phyloP scores from a whole-genome alignment of 1,140 invertebrate species.

The Rhagoletis zephyria region DNA sequence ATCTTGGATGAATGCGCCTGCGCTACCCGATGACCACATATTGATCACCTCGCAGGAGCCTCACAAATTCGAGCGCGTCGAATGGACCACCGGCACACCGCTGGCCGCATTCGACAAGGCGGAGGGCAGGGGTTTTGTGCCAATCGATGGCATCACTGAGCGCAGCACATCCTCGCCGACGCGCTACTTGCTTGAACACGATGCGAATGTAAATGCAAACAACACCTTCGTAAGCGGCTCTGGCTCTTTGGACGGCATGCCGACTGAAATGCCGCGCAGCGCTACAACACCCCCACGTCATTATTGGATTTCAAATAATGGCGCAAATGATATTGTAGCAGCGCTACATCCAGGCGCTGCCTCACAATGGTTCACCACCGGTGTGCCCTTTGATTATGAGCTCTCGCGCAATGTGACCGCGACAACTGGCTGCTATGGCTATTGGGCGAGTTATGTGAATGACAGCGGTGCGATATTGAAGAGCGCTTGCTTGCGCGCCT shows the following conservation, averaged over 20 bases:
- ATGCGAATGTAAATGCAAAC: background rate
- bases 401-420: slow-evolving; percentile 63
- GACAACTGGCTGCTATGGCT: slow-evolving; percentile 66
- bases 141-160: slow-evolving; percentile 3
- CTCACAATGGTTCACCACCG: slow-evolving; percentile 68
- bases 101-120: slow-evolving; percentile 61
- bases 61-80: slow-evolving; percentile 61
- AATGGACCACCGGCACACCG: slow-evolving; percentile 59
- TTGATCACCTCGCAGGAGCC: slow-evolving; percentile 65
- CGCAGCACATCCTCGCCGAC: background rate
- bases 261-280: background rate
- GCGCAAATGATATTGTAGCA: slow-evolving; percentile 63
- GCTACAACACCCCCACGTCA: slow-evolving; percentile 4
- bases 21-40: slow-evolving; percentile 61
- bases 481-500: slow-evolving; percentile 74
- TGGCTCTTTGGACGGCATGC: background rate
- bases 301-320: slow-evolving; percentile 67
- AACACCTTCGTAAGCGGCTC: background rate
- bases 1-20: slow-evolving; percentile 69
- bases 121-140: slow-evolving; percentile 60
- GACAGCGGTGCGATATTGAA: slow-evolving; percentile 63
- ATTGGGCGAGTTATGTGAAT: slow-evolving; percentile 70
- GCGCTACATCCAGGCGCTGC: slow-evolving; percentile 62
- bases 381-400: slow-evolving; percentile 66
- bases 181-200: background rate